These are phyloP conservation scores for Neopipo cinnamomea DNA, from an alignment of 2,113 vertebrate species.

Conservation along the genomic window DNA sequence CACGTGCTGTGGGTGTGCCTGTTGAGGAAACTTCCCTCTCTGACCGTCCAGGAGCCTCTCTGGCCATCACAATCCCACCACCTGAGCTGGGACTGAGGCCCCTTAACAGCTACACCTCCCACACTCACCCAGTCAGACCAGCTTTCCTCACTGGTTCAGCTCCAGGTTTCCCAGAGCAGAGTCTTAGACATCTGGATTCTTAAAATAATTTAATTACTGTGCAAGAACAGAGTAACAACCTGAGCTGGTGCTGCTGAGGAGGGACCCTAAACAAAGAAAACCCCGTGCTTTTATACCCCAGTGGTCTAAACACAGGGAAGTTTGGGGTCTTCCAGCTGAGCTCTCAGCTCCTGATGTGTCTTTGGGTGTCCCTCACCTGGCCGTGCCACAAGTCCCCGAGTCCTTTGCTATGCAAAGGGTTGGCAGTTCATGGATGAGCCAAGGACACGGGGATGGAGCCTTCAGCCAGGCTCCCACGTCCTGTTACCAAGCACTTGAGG, in stretches of 20 bases:
- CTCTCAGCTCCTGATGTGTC: not conserved
- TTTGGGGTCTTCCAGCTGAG: not conserved
- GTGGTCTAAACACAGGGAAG: not conserved
- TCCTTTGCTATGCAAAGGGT: not conserved
- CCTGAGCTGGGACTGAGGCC: not conserved
- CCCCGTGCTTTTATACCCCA: not conserved
- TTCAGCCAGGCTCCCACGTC: not conserved
- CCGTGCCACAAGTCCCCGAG: not conserved
- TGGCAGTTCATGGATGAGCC: not conserved
- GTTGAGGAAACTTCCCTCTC: not conserved
- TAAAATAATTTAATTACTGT: not conserved
- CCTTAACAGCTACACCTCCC: not conserved
- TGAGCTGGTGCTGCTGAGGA: not conserved
- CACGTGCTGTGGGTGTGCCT: accelerated
- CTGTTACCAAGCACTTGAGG: accelerated
- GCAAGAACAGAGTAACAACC: not conserved
- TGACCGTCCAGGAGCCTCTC: not conserved
- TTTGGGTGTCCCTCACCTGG: not conserved
- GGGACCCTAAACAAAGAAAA: not conserved
- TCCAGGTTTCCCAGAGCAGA: not conserved
- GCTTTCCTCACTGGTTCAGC: not conserved
- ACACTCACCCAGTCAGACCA: not conserved
- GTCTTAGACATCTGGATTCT: not conserved
- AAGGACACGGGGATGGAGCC: not conserved
- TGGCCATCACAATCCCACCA: not conserved